phyloP scores from a whole-genome alignment of 2,113 vertebrate genomes.

The Microtus ochrogaster region DNA sequence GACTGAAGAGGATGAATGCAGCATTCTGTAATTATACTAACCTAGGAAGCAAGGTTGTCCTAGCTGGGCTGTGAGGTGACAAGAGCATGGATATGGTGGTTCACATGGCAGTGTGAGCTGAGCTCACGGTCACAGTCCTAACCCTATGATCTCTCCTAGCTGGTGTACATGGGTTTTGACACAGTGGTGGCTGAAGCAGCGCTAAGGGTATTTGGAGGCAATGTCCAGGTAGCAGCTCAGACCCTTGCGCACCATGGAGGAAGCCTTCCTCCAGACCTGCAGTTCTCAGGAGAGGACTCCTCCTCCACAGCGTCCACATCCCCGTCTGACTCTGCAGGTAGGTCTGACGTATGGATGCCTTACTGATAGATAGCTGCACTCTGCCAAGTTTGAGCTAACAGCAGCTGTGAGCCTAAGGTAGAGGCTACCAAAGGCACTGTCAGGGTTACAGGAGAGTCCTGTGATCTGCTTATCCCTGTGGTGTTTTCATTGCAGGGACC shows the following conservation, averaged over 20 bases:
- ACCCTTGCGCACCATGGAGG: conserved; percentile 91
- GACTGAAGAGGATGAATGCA: not conserved
- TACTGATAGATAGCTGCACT: rapidly evolving
- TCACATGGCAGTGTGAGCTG: rapidly evolving
- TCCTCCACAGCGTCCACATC: conserved; percentile 85
- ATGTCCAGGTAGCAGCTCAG: conserved; percentile 91
- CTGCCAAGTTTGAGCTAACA: too few species aligned
- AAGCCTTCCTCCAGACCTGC: conserved; percentile 86
- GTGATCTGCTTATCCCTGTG: rapidly evolving
- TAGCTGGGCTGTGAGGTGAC: rapidly evolving
- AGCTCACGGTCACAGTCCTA: too few species aligned
- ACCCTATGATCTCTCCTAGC: conserved; percentile 78
- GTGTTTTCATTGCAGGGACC: conserved; percentile 82
- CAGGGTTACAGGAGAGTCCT: rapidly evolving
- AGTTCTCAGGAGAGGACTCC: conserved; percentile 72
- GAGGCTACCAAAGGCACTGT: rapidly evolving
- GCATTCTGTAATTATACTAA: not conserved
- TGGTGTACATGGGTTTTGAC: conserved; percentile 93
- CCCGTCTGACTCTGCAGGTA: conserved; percentile 86
- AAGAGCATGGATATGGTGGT: rapidly evolving
- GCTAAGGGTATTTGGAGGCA: conserved; percentile 89
- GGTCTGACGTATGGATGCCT: not conserved
- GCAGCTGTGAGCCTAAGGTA: not conserved
- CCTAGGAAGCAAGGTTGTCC: too few species aligned
- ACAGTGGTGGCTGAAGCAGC: conserved; percentile 84